A percentile compares a stretch with the other conserved stretches of the same genome.
Evolutionary conservation across 2,888 invertebrate genomes (phyloP).

Genomic region (Podotricha telesiphe): DNA sequence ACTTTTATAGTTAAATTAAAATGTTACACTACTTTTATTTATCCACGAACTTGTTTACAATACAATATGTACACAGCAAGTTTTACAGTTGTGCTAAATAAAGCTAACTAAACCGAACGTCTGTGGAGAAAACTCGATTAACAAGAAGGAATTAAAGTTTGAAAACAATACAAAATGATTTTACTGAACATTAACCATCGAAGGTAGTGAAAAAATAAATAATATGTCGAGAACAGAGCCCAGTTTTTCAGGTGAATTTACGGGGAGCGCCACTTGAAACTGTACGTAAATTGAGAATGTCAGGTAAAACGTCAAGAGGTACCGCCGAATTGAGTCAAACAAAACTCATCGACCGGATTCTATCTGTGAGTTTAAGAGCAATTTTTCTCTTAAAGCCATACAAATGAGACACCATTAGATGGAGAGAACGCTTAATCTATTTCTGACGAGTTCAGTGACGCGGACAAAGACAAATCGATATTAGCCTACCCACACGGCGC

Average conservation of each 20-base stretch:
- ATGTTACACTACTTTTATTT: background rate
- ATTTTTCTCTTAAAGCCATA: slow-evolving; percentile 83
- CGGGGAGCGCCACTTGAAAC: slow-evolving; percentile 63
- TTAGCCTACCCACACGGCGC: slow-evolving; percentile 82
- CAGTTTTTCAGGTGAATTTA: slow-evolving; percentile 70
- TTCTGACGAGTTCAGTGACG: slow-evolving; percentile 84
- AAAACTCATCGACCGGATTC: slow-evolving; percentile 79
- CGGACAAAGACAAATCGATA: slow-evolving; percentile 84
- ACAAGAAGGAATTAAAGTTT: slow-evolving; percentile 42
- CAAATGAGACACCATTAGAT: slow-evolving; percentile 84
- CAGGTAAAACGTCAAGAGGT: slow-evolving; percentile 45
- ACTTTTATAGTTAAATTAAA: slow-evolving; percentile 4
- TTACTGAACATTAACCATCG: slow-evolving; percentile 52
- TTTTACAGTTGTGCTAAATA: slow-evolving; percentile 43
- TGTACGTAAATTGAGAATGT: slow-evolving; percentile 63
- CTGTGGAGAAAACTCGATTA: slow-evolving; percentile 47
- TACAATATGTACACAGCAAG: slow-evolving; percentile 11
- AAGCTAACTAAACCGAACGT: slow-evolving; percentile 51
- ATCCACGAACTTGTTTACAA: slow-evolving; percentile 14
- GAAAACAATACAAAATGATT: slow-evolving; percentile 52
- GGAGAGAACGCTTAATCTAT: slow-evolving; percentile 84
- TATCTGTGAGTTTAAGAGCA: slow-evolving; percentile 79
- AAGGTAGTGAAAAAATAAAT: slow-evolving; percentile 55
- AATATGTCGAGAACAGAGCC: slow-evolving; percentile 58
- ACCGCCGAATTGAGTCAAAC: slow-evolving; percentile 70